These are phyloP conservation scores for Pseudomyrmex concolor DNA, from an alignment of 1,140 invertebrate species.

Conservation along the genomic window DNA sequence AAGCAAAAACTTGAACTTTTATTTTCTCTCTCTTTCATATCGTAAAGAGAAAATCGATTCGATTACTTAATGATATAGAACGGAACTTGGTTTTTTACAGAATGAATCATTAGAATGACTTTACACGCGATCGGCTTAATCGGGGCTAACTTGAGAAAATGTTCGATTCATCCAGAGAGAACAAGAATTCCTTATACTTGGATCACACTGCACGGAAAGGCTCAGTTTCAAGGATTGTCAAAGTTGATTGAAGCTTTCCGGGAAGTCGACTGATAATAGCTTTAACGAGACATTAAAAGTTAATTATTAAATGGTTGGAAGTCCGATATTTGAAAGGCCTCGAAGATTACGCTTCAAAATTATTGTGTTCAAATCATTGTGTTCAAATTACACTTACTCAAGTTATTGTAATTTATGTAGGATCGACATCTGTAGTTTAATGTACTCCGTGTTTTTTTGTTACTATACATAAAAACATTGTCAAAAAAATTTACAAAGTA, in stretches of 20 bases:
- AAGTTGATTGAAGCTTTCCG: slow-evolving; percentile 35
- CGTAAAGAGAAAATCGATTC: background rate
- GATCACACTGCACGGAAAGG: slow-evolving; percentile 41
- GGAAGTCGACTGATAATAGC: background rate
- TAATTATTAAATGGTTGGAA: slow-evolving; percentile 5
- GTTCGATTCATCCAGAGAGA: slow-evolving; percentile 35
- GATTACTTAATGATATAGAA: slow-evolving; percentile 10
- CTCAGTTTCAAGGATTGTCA: slow-evolving; percentile 38
- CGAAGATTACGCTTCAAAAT: too few relatives aligned
- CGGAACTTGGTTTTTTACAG: slow-evolving; percentile 33
- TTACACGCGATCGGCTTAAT: slow-evolving; percentile 68
- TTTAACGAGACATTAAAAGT: background rate
- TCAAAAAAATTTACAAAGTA: too few relatives aligned
- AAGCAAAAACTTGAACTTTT: background rate
- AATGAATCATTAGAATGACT: slow-evolving; percentile 34
- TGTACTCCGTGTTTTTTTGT: too few relatives aligned
- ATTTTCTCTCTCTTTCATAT: background rate
- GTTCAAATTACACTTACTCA: too few relatives aligned
- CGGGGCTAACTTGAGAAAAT: slow-evolving; percentile 46
- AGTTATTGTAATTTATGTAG: too few relatives aligned
- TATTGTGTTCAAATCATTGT: too few relatives aligned
- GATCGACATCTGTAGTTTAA: too few relatives aligned
- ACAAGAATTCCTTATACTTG: slow-evolving; percentile 21
- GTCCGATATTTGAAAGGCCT: background rate
- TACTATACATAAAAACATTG: too few relatives aligned